Base-by-base conservation (phyloP, 2,113 vertebrate species). In the Corvus cornix region DNA sequence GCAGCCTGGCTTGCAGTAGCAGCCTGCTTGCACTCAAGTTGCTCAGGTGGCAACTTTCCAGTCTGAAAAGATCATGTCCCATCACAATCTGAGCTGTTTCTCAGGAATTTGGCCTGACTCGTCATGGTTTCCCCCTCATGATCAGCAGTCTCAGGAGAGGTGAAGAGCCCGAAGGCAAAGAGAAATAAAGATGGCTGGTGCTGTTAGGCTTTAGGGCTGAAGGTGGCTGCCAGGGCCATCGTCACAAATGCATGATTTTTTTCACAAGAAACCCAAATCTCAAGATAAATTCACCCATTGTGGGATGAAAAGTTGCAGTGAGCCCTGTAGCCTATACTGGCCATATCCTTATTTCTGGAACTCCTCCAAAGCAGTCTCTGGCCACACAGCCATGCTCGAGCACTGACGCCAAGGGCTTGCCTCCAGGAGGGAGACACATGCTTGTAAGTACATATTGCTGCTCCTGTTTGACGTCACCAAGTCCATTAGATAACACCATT, bases 401-500 rank as follows among this genome's bases (percentile, higher is more conserved):
- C 33, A 27, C 48, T 62, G 56, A 41, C 1, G 14, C 15, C 39
- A 76, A 53, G 55, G 76, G 33, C 44, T 69, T n/a, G 22, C 28
- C 73, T 76, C 13, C 31, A 58, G 48, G n/a, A 88, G 35, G 55
- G 62, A 5, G 43, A 12, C 59, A 82, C 51, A 43, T 20, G 35
- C 2, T 0, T 68, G 30, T 60, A 18, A 85, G 63, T 37, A 39
- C 53, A 33, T 18, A 12, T 24, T 72, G 41, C 77, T 84, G 33
- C 72, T 89, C 48, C 60, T 8, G 2, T 87, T 72, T 92, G 89
- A 94, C 8, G 5, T 86, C 77, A 80, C 70, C 76, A 60, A 77
- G 81, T n/a, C 92, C 64, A 58, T 96, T 96, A 94, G 82, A 92
- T 96, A 95, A 95, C 76, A 70, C 74, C 44, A 62, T 83, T 88